Base-by-base conservation (phyloP, 2,113 vertebrate genomes). In the Rhizomys pruinosus region DNA sequence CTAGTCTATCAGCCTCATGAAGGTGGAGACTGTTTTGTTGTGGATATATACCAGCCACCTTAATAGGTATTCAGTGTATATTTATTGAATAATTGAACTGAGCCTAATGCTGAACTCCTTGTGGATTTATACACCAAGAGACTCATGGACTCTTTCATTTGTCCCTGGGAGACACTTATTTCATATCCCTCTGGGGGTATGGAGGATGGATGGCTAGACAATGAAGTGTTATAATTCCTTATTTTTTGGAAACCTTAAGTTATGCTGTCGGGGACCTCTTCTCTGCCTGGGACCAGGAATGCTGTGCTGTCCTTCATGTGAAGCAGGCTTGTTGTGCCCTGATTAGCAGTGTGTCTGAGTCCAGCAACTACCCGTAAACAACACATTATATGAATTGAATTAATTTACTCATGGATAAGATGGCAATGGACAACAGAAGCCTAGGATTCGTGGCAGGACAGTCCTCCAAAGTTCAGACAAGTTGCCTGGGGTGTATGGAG, bases 41-140 rank as follows among this genome's bases (percentile, higher is more conserved):
- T 25, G 39, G 39, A 29, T 78, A 23, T 90, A 8, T 55, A 13
- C 5, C 5, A 74, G n/a, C 15, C 55, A 39, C 44, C 66, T 12
- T 32, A 57, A 84, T 29, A 87, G 52, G 42, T 64, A 71, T 77
- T 90, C 71, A 87, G 34, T 89, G 78, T 81, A 17, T 87, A 88
- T 42, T 84, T 71, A 63, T 92, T 77, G 73, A 92, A 37, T 93
- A 63, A 92, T 34, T 66, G 64, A 89, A 42, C 22, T 59, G 77
- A 64, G 34, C 39, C 61, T 37, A 69, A 78, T 19, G 42, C 5
- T 82, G 89, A 90, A 71, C 77, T 84, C 22, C 3, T 32, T 72
- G 61, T 59, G 64, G 37, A 78, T 88, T 81, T 68, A 59, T 87
- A 47, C 52, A 22, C 57, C 19, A 7, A 88, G 79, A 72, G 47